Conservation (phyloP, 2,113 vertebrate species). For the Protobothrops flavoviridis region DNA sequence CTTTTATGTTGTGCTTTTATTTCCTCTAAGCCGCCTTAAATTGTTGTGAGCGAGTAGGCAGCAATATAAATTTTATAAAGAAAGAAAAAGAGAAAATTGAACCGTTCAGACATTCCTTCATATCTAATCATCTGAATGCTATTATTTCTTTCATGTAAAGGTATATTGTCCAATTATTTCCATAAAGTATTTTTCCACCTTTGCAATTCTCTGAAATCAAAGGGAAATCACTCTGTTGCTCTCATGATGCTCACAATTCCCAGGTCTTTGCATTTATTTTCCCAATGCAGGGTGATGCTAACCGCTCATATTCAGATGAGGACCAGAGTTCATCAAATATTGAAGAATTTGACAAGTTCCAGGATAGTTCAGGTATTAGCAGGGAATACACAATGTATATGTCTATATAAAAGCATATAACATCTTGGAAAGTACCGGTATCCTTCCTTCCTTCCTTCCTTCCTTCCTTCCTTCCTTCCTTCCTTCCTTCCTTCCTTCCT, state of each 20-base stretch:
- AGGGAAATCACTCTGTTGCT: neutral
- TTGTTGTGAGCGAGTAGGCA: too few species aligned
- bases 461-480: neutral
- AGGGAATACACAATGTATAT: neutral
- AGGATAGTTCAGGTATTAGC: slow-evolving; percentile 78
- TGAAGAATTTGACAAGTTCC: slow-evolving; percentile 87
- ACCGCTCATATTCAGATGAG: slow-evolving; percentile 90
- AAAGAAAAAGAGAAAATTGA: neutral
- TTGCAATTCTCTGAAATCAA: slow-evolving; percentile 19
- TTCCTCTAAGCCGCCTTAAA: too few species aligned
- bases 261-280: slow-evolving; percentile 26
- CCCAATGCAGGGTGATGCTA: slow-evolving; percentile 86
- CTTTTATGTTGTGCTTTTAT: too few species aligned
- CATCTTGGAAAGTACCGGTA: neutral
- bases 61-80: neutral
- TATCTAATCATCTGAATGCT: neutral
- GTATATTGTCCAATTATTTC: neutral
- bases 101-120: neutral
- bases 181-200: neutral
- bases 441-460: neutral
- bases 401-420: neutral
- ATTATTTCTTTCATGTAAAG: fast-evolving
- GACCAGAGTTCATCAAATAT: slow-evolving; percentile 87
- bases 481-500: neutral
- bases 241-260: slow-evolving; percentile 17